Evolutionary conservation across 2,113 vertebrate species (phyloP).

Genomic region (Anhinga rufa): DNA sequence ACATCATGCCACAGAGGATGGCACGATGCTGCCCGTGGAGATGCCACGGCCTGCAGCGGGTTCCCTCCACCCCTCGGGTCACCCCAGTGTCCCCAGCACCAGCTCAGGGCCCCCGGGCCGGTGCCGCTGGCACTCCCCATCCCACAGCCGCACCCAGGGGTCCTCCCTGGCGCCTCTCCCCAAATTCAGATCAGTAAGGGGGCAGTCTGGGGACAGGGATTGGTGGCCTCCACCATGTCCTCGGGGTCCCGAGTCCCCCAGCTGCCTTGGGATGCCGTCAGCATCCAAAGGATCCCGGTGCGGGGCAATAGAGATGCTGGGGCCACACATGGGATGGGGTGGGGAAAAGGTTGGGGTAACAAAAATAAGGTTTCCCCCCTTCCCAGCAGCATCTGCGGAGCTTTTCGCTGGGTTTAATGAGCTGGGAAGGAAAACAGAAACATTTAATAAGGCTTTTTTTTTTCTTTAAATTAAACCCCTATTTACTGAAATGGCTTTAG

Average conservation of each 20-base stretch:
- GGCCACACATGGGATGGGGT: background rate
- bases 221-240: background rate
- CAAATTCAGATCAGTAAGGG: too few species aligned
- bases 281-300: background rate
- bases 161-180: background rate
- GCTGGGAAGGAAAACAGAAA: background rate
- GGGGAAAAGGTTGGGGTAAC: background rate
- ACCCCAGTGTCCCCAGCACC: background rate
- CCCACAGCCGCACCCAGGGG: background rate
- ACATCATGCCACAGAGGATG: background rate
- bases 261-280: background rate
- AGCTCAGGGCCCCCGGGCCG: background rate
- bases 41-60: background rate
- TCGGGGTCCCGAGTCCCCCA: background rate
- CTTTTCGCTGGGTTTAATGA: background rate
- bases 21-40: background rate
- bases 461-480: background rate
- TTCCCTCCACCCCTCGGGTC: background rate
- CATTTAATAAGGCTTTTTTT: background rate
- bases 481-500: background rate
- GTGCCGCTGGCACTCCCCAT: background rate
- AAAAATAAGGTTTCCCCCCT: background rate
- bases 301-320: too few species aligned
- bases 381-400: background rate
- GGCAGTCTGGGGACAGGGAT: background rate